These are phyloP conservation scores for Rhinatrema bivittatum DNA, from an alignment of 2,797 vertebrate species.

Conservation along the genomic window DNA sequence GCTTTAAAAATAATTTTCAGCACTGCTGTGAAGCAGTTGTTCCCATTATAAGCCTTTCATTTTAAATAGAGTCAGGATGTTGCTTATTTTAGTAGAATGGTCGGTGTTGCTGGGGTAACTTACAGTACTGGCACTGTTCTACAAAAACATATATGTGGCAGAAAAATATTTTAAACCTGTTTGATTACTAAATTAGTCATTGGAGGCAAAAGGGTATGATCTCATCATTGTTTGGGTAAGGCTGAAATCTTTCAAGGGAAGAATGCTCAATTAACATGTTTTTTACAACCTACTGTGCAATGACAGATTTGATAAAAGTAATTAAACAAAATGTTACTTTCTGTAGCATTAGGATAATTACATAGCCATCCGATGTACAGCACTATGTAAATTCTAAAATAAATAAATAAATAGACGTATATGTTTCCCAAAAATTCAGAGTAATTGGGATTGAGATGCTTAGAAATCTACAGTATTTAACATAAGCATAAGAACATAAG, in stretches of 20 bases:
- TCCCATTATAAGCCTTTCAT: not conserved
- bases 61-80: slow-evolving; percentile 2
- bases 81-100: slow-evolving; percentile 13
- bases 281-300: too few relatives aligned
- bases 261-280: not conserved
- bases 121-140: not conserved
- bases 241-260: not conserved
- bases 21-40: slow-evolving; percentile 2
- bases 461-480: too few relatives aligned
- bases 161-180: not conserved
- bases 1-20: slow-evolving; percentile 15
- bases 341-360: too few relatives aligned
- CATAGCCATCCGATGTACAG: too few relatives aligned
- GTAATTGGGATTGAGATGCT: too few relatives aligned
- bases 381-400: too few relatives aligned
- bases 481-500: too few relatives aligned
- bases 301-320: too few relatives aligned
- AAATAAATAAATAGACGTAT: too few relatives aligned
- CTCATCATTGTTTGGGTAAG: not conserved
- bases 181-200: not conserved
- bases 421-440: too few relatives aligned
- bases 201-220: slow-evolving; percentile 1
- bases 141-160: not conserved
- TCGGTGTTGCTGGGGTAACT: not conserved
- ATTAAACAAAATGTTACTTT: too few relatives aligned